Percentiles rank a stretch among this genome's conserved stretches.
Evolutionary conservation across 2,888 invertebrate genomes (phyloP).

Genomic region (Drosophila maculinotata): DNA sequence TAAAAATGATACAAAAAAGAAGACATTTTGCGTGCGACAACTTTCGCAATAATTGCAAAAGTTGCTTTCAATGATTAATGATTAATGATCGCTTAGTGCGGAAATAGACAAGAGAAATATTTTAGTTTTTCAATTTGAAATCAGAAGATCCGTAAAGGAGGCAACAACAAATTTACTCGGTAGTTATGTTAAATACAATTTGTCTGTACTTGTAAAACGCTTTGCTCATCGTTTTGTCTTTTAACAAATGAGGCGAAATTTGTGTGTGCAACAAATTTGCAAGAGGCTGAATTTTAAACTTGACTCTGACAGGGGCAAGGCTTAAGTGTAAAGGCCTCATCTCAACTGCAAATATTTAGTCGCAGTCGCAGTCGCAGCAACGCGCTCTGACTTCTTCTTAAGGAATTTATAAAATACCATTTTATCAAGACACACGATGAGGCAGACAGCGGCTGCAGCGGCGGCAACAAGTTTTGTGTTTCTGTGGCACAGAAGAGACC

Average conservation of each 20-base stretch:
- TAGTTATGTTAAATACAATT: not conserved
- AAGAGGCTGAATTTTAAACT: conserved; percentile 60
- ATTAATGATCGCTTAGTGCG: conserved; percentile 27
- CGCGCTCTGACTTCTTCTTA: conserved; percentile 64
- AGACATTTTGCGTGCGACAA: conserved; percentile 51
- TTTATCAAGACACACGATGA: conserved; percentile 80
- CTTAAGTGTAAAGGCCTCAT: conserved; percentile 35
- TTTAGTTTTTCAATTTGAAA: not conserved
- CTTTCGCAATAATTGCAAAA: conserved; percentile 55
- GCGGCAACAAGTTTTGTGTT: conserved; percentile 61
- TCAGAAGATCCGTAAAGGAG: not conserved
- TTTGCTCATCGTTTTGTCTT: conserved; percentile 11
- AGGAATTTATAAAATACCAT: conserved; percentile 83
- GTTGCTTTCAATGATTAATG: conserved; percentile 39
- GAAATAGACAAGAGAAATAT: conserved; percentile 16
- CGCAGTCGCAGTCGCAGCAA: conserved; percentile 36
- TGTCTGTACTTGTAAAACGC: no score
- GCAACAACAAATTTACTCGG: not conserved
- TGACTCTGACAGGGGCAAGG: conserved; percentile 56
- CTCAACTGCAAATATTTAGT: conserved; percentile 55
- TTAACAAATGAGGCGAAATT: conserved; percentile 67
- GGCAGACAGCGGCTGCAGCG: conserved; percentile 29
- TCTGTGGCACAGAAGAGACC: conserved; percentile 50
- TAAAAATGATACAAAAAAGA: conserved; percentile 41
- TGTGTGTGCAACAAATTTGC: conserved; percentile 75